Evolutionary conservation across 2,888 invertebrate genomes (phyloP), one percentile per base, ranked within the genome.

Genomic region (Xanthia icteritia): DNA sequence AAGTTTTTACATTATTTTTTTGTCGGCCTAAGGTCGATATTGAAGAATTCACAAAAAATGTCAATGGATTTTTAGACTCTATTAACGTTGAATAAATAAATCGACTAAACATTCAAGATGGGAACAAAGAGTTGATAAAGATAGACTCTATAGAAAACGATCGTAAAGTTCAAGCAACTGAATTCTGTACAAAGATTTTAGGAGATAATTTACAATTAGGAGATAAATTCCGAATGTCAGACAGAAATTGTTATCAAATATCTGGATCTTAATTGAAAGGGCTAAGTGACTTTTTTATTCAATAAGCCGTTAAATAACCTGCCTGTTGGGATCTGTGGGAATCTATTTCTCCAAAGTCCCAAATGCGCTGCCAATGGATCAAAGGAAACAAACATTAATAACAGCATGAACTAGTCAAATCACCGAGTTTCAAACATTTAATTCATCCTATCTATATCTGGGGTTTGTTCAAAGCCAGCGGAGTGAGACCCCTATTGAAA

Each of bases 401-500:
- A 77, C 77, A 82, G 70, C 74, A 80, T 72, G 66, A 83, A 88
- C 82, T 85, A 82, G 77, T 72, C 56, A 79, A 88, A 83, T 86
- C 80, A 79, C 64, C 56, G 79, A 82, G 76, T 82, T 86, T 83
- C 74, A 69, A 88, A 81, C 89, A 82, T 89, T 88, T 89, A 89
- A 89, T 88, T 84, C 76, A 42, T 79, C 66, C 81, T 77, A 82
- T 88, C 77, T 81, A 79, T 85, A 88, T 85, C 77, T 68, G 77
- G 78, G 78, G 76, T 77, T 83, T 89, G 88, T 86, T 85, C 81
- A 85, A 88, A 89, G 86, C 82, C 85, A 82, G 65, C 85, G 72
- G 74, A 88, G 77, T 86, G 89, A 81, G 86, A 82, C 89, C 85
- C 88, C 89, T 87, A 89, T 91, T 90, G 89, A 89, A 89, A 86